Conservation (phyloP, 2,797 vertebrate species). For the Eospalax fontanierii region DNA sequence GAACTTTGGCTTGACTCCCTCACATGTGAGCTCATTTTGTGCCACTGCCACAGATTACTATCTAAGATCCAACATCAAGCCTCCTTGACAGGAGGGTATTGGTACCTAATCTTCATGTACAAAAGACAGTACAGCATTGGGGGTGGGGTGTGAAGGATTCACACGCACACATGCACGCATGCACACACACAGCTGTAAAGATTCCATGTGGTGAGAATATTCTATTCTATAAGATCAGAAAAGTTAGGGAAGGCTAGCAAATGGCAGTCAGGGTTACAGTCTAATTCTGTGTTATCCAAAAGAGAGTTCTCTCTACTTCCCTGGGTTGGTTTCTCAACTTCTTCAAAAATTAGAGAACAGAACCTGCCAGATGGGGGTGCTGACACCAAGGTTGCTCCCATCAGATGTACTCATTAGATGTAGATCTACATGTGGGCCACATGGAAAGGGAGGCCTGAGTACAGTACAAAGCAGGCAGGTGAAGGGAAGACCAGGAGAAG, state of each 20-base stretch:
- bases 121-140: too few relatives aligned
- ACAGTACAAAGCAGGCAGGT: background rate
- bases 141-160: too few relatives aligned
- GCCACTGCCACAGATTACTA: background rate
- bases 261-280: background rate
- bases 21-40: background rate
- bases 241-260: background rate
- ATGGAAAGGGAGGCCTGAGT: background rate
- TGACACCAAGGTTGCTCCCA: background rate
- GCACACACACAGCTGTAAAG: background rate
- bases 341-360: constrained; percentile 1
- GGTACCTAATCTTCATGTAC: background rate
- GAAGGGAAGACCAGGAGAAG: background rate
- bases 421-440: background rate
- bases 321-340: constrained; percentile 20
- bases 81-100: background rate
- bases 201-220: background rate
- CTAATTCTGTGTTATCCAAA: background rate
- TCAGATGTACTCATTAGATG: background rate
- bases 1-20: background rate
- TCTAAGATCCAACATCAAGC: background rate
- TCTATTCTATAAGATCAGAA: background rate
- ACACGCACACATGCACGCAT: too few relatives aligned
- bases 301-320: background rate
- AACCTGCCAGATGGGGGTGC: background rate